Base-by-base conservation (phyloP, 2,113 vertebrate species). In the Gallinago undulata region DNA sequence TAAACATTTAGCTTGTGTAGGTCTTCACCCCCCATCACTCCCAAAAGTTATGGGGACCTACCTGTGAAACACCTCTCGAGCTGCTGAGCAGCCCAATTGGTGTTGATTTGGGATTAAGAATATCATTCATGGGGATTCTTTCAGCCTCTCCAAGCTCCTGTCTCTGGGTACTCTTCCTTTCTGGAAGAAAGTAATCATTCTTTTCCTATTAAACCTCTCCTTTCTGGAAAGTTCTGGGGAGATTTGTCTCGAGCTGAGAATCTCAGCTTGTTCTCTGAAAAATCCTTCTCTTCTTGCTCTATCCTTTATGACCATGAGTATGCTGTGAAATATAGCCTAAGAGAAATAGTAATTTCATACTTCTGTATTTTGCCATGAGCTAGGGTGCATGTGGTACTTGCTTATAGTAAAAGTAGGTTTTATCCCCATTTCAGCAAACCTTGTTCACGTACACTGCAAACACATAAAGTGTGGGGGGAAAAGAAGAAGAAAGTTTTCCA, bases 21-120 rank as follows among this genome's bases (percentile, higher is more conserved):
- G 9, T 56, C 25, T 62, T 70, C n/a, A 27, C 35, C 13, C 13
- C 10, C 16, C 6, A 14, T 55, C 16, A 12, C 19, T 55, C 33
- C 19, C 43, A 1, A 6, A 69, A 78, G 10, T 51, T 70, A 31
- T 11, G 33, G 39, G 31, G 13, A 88, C 19, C 17, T 48, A 18
- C 30, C 17, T 45, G 30, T 59, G 47, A 48, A 82, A 56, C 14
- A 21, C 1, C 10, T 56, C 28, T 55, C 41, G 22, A 69, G 28
- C 21, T 70, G 39, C 31, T 50, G 51, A 47, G 19, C 6, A 25
- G 6, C 10, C 8, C 2, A 7, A 14, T 19, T 2, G 22, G 0
- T 66, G 39, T 14, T n/a, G 39, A 9, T 56, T 25, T 35, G 35
- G 8, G 9, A 33, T 17, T 62, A n/a, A 1, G 3, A 19, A 30